Percentiles rank a stretch among this genome's conserved stretches.
These are phyloP conservation scores for Neodiprion pinetum DNA, from an alignment of 1,140 invertebrate species.

Conservation along the genomic window DNA sequence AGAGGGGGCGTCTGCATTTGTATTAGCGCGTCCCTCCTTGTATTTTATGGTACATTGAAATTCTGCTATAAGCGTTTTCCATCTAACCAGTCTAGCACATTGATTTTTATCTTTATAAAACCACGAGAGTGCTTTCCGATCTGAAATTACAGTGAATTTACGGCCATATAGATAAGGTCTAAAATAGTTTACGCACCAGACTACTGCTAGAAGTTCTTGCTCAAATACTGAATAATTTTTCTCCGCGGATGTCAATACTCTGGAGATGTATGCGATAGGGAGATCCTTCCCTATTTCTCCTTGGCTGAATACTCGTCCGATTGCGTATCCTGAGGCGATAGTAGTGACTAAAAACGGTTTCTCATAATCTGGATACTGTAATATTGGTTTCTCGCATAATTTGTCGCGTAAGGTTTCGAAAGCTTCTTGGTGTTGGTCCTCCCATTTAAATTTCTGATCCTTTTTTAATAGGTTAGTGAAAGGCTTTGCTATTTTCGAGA, in stretches of 20 bases:
- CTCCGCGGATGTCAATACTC: background rate
- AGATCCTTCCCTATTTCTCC: slow-evolving; percentile 1
- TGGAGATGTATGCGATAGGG: slow-evolving; percentile 8
- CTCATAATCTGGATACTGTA: background rate
- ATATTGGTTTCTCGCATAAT: slow-evolving; percentile 14
- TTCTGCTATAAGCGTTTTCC: no score
- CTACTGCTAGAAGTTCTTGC: slow-evolving; percentile 17
- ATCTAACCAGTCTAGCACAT: no score
- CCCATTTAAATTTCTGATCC: slow-evolving; percentile 28
- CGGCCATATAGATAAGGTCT: no score
- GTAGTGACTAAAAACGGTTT: background rate
- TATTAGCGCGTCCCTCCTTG: no score
- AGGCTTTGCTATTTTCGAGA: slow-evolving; percentile 26
- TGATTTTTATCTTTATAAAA: no score
- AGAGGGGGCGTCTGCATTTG: no score
- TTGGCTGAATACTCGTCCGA: slow-evolving; percentile 5
- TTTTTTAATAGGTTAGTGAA: background rate
- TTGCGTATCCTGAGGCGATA: slow-evolving; percentile 9
- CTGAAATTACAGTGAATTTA: no score
- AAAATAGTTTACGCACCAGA: background rate
- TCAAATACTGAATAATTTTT: slow-evolving; percentile 38
- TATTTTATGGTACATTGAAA: no score
- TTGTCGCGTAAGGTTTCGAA: slow-evolving; percentile 24
- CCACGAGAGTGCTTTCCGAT: no score
- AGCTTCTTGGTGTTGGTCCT: slow-evolving; percentile 9